Conservation (phyloP, 2,113 vertebrate genomes). For the Pachyramphus minor region DNA sequence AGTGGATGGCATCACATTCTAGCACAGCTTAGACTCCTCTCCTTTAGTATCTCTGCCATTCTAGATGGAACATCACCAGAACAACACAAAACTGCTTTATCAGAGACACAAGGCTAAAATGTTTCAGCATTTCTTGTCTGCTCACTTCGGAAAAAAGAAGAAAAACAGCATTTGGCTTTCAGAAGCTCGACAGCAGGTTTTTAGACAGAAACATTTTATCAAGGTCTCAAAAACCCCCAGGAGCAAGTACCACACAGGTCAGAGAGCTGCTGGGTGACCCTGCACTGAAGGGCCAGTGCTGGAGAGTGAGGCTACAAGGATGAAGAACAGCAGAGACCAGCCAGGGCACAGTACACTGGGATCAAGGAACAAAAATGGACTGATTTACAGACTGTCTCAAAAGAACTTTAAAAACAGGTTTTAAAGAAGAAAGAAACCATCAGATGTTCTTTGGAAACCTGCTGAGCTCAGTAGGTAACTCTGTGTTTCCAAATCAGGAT, state of each 20-base stretch:
- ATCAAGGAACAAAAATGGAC: neutral
- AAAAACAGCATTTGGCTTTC: neutral
- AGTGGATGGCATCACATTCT: neutral
- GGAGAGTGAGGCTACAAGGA: neutral
- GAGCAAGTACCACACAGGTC: neutral
- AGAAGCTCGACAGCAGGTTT: neutral
- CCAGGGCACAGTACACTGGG: neutral
- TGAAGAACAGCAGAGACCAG: neutral
- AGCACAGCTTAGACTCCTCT: neutral
- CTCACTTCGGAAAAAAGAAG: neutral
- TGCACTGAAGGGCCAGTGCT: neutral
- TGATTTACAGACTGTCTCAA: neutral
- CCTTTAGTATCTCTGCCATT: neutral
- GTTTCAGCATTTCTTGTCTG: neutral
- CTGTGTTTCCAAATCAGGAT: neutral
- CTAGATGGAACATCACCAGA: neutral
- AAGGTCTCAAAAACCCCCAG: neutral
- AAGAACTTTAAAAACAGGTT: neutral
- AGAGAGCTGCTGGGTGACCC: neutral
- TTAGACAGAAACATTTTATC: neutral
- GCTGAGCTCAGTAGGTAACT: neutral
- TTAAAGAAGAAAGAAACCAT: neutral
- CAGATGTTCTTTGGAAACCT: neutral
- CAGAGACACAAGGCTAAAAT: neutral
- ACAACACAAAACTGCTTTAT: neutral